Evolutionary conservation across 2,113 vertebrate species (phyloP).

Genomic region (Saccopteryx leptura): DNA sequence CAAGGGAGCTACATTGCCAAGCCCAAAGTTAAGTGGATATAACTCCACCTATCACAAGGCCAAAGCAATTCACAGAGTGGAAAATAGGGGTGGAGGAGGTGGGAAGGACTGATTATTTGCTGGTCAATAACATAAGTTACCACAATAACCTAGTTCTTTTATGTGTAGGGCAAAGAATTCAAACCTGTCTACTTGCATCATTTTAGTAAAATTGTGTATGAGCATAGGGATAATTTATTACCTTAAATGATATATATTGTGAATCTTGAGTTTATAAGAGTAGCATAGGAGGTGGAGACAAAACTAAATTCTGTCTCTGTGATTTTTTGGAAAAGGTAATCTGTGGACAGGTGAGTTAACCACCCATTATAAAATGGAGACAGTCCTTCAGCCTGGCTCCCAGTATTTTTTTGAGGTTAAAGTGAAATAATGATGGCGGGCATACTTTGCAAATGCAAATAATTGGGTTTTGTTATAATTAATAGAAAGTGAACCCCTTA

Average conservation of each 20-base stretch:
- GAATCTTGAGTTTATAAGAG: slow-evolving; percentile 30
- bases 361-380: not conserved
- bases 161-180: not conserved
- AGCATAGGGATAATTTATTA: not conserved
- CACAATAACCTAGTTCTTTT: not conserved
- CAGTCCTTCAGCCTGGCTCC: not conserved
- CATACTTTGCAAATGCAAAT: not conserved
- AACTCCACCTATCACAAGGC: not conserved
- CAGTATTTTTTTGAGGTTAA: not conserved
- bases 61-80: not conserved
- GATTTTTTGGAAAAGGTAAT: not conserved
- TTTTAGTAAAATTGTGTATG: not conserved
- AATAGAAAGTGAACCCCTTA: not conserved
- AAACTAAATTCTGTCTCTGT: not conserved
- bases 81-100: too few species aligned
- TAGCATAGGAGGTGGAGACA: not conserved
- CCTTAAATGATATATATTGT: not conserved
- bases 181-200: not conserved
- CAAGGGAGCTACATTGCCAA: not conserved
- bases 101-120: not conserved
- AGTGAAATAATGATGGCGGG: not conserved
- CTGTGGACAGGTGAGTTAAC: not conserved
- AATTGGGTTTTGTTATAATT: slow-evolving; percentile 8
- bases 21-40: not conserved
- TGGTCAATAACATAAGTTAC: not conserved